phyloP scores from a whole-genome alignment of 2,888 invertebrate species.

The Theodoxus fluviatilis region DNA sequence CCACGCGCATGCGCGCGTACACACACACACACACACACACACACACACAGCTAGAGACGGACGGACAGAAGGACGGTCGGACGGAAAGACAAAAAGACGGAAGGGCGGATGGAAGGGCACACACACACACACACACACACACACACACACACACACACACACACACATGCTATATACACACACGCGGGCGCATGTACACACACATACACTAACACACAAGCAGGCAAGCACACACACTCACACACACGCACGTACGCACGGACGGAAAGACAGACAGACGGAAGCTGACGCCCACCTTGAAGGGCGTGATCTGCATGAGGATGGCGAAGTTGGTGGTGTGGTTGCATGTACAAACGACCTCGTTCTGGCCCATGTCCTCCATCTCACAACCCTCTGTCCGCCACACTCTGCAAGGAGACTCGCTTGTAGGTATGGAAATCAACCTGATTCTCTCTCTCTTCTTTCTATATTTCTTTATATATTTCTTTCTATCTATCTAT shows the following conservation, averaged over 20 bases:
- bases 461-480: no score
- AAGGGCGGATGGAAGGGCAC: not conserved
- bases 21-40: no score
- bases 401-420: slow-evolving; percentile 27
- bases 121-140: not conserved
- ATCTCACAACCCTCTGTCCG: slow-evolving; percentile 28
- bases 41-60: no score
- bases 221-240: slow-evolving; percentile 13
- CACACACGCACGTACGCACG: not conserved
- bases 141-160: not conserved
- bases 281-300: slow-evolving; percentile 36
- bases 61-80: not conserved
- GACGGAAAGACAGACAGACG: not conserved
- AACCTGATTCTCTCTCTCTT: not conserved
- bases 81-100: not conserved
- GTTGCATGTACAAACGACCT: slow-evolving; percentile 40
- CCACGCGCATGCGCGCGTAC: no score
- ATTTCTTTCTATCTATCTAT: no score
- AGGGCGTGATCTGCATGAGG: slow-evolving; percentile 46
- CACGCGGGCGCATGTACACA: not conserved
- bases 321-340: slow-evolving; percentile 55
- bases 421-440: not conserved
- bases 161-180: not conserved
- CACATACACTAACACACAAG: not conserved
- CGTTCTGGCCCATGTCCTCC: not conserved